phyloP scores from a whole-genome alignment of 1,140 invertebrate genomes.

The Cherax quadricarinatus region DNA sequence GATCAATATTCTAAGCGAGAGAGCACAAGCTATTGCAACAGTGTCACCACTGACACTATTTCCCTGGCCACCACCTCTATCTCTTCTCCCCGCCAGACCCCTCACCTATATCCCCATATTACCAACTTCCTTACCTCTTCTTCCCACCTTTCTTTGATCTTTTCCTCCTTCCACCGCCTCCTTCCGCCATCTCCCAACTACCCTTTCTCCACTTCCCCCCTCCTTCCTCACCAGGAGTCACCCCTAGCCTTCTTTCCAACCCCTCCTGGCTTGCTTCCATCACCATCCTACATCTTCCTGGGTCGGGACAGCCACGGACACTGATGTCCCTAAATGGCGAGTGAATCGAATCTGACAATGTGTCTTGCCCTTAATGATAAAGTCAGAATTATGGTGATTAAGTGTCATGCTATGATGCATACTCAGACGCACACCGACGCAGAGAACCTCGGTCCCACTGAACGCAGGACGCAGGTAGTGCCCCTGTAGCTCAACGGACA shows the following conservation, averaged over 20 bases:
- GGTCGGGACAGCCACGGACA: neutral
- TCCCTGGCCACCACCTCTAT: neutral
- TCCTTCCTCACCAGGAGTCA: no score
- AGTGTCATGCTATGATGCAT: slow-evolving; percentile 48
- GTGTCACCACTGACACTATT: no score
- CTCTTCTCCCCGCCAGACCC: neutral
- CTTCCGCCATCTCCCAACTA: neutral
- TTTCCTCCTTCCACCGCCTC: neutral
- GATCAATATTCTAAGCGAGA: no score
- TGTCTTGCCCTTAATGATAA: slow-evolving; percentile 57
- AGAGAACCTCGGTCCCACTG: no score
- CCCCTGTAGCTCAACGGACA: neutral
- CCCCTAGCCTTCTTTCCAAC: no score
- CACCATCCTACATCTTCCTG: no score
- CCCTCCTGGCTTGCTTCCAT: no score
- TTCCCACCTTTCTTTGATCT: neutral
- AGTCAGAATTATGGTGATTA: slow-evolving; percentile 66
- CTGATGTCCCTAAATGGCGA: slow-evolving; percentile 18
- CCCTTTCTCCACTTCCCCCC: no score
- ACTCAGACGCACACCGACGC: no score
- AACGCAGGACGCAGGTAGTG: no score
- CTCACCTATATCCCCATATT: neutral
- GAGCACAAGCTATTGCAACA: no score
- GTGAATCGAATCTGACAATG: slow-evolving; percentile 52
- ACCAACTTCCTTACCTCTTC: neutral